Evolutionary conservation across 2,113 vertebrate species (phyloP).

Genomic region (Daboia siamensis): DNA sequence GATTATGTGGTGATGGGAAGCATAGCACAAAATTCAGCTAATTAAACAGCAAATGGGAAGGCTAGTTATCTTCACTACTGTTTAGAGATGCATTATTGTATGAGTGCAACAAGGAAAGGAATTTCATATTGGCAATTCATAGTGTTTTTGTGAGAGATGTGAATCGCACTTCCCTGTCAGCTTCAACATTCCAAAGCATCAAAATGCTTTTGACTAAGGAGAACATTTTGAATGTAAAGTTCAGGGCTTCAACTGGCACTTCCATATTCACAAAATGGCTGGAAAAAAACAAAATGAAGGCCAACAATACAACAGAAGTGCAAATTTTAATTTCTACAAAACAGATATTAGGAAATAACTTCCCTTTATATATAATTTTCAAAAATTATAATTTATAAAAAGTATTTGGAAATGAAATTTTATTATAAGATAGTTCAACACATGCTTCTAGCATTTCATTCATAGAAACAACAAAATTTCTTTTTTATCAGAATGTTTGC

Average conservation of each 20-base stretch:
- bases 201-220: background rate
- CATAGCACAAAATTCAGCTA: slow-evolving; percentile 61
- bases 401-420: background rate
- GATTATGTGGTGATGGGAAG: slow-evolving; percentile 58
- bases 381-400: background rate
- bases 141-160: slow-evolving; percentile 8
- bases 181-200: background rate
- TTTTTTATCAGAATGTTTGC: background rate
- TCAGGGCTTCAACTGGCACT: background rate
- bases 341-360: background rate
- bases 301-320: background rate
- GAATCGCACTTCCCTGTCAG: slow-evolving; percentile 34
- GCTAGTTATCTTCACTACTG: slow-evolving; percentile 52
- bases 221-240: background rate
- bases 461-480: background rate
- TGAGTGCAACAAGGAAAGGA: slow-evolving; percentile 38
- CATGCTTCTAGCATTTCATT: background rate
- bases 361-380: background rate
- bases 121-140: slow-evolving; percentile 38
- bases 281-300: background rate
- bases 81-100: slow-evolving; percentile 43
- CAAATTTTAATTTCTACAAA: background rate
- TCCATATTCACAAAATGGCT: background rate
- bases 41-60: slow-evolving; percentile 68
- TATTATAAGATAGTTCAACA: background rate